These are phyloP conservation scores for Microtus montanus DNA, from an alignment of 2,113 vertebrate genomes.

Conservation along the genomic window DNA sequence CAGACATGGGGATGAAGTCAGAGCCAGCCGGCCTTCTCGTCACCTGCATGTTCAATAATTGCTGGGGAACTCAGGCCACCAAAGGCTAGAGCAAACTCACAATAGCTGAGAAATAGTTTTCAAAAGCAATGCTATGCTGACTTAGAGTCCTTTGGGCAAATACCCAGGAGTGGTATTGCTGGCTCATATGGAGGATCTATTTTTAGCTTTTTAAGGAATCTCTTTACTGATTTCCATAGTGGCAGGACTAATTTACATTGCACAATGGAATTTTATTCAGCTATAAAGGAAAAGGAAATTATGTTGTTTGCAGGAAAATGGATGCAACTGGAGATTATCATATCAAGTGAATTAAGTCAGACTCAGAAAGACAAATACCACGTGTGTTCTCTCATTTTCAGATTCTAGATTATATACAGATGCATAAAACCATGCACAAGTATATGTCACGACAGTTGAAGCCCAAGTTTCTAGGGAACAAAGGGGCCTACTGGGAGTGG, in stretches of 20 bases:
- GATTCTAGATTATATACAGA: background rate
- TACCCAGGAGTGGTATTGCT: background rate
- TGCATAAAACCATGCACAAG: background rate
- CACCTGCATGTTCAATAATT: background rate
- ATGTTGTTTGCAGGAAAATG: background rate
- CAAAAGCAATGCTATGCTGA: background rate
- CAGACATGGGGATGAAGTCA: background rate
- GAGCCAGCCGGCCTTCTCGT: background rate
- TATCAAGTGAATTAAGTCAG: slow-evolving; percentile 11
- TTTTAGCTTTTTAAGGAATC: background rate
- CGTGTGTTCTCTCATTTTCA: background rate
- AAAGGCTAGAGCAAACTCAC: rapidly evolving
- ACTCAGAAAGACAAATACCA: background rate
- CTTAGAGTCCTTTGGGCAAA: slow-evolving; percentile 17
- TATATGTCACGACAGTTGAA: background rate
- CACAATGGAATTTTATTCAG: slow-evolving; percentile 4
- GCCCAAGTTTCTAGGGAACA: background rate
- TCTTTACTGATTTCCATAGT: slow-evolving; percentile 8
- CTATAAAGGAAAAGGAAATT: slow-evolving; percentile 16
- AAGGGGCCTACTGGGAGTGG: background rate
- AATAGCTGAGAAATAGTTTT: background rate
- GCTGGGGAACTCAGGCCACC: background rate
- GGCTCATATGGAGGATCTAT: background rate
- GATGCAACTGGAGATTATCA: slow-evolving; percentile 1
- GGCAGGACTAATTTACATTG: background rate